These are phyloP conservation scores for Dasyprocta punctata DNA, from an alignment of 2,113 vertebrate genomes.

Conservation along the genomic window DNA sequence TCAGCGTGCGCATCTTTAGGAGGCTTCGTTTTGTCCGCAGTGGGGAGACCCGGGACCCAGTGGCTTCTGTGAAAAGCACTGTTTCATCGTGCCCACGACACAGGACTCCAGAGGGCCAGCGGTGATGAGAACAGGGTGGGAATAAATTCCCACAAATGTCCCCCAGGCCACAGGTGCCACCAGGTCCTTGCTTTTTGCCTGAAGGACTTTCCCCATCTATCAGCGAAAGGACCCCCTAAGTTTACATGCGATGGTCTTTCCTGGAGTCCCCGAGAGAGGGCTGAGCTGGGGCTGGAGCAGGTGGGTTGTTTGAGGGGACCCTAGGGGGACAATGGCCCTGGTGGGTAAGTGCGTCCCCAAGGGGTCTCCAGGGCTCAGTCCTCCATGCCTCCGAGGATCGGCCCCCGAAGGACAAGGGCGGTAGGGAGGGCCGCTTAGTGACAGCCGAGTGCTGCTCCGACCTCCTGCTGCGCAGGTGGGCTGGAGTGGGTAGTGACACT, in stretches of 20 bases:
- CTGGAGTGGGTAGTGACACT: background rate
- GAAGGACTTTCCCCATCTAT: rapidly evolving
- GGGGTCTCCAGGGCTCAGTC: rapidly evolving
- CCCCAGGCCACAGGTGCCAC: rapidly evolving
- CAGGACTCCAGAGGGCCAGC: background rate
- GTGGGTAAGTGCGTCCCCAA: no score
- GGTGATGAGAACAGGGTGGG: background rate
- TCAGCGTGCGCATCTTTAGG: rapidly evolving
- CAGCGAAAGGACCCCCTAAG: background rate
- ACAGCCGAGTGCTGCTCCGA: background rate
- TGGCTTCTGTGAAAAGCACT: background rate
- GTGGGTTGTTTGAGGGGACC: no score
- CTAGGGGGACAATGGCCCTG: no score
- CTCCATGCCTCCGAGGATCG: rapidly evolving
- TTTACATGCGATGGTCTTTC: background rate
- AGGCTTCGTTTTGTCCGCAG: rapidly evolving
- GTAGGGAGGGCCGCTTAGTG: background rate
- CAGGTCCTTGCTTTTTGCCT: rapidly evolving
- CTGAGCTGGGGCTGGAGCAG: background rate
- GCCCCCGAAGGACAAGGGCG: rapidly evolving
- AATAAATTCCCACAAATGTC: rapidly evolving
- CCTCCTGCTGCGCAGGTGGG: background rate
- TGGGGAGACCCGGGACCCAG: no score
- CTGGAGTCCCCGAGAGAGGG: background rate
- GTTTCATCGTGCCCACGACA: rapidly evolving